Evolutionary conservation across 2,113 vertebrate genomes (phyloP), one percentile per base, ranked within the genome.

Genomic region (Myiozetetes cayanensis): DNA sequence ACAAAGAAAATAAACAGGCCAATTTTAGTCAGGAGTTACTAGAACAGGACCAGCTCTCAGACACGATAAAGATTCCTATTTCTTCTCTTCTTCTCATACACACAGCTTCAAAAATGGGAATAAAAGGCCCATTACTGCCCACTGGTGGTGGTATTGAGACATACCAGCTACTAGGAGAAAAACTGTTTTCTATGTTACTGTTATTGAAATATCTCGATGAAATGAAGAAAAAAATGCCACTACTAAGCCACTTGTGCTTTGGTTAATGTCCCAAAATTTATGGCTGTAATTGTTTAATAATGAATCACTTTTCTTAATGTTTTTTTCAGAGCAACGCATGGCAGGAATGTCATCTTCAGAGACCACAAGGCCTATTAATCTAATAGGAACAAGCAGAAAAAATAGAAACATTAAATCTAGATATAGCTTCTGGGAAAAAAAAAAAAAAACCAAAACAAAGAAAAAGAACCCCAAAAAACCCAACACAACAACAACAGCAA

Each of bases 91-190:
- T 14, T 70, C 16, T 70, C 39, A 33, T 8, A 19, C 59, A 72
- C n/a, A 49, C 7, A 28, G 31, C 27, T 53, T 85, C 39, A 53
- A 94, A 81, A 77, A 68, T 17, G 55, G 71, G 56, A 39, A 83
- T 91, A 92, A 90, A 78, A 96, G 71, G 81, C 35, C 81, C 55
- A 15, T 91, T 82, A 67, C 52, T 94, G 94, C 95, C 97, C 92
- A 85, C 95, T 90, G 78, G 83, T 93, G 91, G 93, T 66, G 24
- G 28, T 73, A 73, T 22, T 76, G 50, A 67, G 88, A 66, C 35
- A 93, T 78, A 50, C 19, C 39, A 47, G 6, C 33, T 33, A 75
- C 59, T 10, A 27, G 35, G 4, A 39, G 19, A 75, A 77, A 85
- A 80, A 9, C 23, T 56, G 22, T 82, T 78, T 87, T 67, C 39